Percentiles rank a stretch among this genome's conserved stretches.
phyloP scores from a whole-genome alignment of 2,797 vertebrate genomes.

The Falco peregrinus region DNA sequence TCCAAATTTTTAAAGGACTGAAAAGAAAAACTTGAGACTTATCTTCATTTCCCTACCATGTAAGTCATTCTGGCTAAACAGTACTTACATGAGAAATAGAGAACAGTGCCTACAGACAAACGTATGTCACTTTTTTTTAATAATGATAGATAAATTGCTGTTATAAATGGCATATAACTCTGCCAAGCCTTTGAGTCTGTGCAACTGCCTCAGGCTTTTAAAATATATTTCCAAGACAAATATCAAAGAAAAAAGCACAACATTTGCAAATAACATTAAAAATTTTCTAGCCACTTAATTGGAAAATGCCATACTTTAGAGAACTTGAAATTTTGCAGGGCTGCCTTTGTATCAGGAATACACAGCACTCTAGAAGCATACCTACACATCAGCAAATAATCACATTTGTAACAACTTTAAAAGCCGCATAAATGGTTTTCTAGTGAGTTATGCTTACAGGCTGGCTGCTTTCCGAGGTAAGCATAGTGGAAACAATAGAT shows the following conservation, averaged over 20 bases:
- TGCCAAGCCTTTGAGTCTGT: not conserved
- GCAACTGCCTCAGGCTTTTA: not conserved
- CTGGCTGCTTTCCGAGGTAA: conserved; percentile 33
- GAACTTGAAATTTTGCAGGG: conserved; percentile 1
- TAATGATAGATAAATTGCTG: not conserved
- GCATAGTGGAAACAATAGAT: not conserved
- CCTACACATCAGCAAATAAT: conserved; percentile 2
- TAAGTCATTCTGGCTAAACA: not conserved
- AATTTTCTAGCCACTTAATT: not conserved
- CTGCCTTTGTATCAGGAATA: not conserved
- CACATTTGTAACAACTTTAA: not conserved
- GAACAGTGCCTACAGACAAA: not conserved
- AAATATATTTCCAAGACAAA: conserved; percentile 8
- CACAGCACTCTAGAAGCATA: not conserved
- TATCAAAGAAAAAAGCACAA: not conserved
- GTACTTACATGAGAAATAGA: not conserved
- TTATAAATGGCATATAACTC: not conserved
- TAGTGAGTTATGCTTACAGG: not conserved
- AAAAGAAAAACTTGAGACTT: not conserved
- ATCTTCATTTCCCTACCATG: not conserved
- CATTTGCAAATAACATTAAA: not conserved
- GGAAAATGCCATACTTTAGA: conserved; percentile 9
- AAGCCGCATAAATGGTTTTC: conserved; percentile 37
- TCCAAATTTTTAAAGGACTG: not conserved
- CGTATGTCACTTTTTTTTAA: not conserved